Evolutionary conservation across 2,888 invertebrate species (phyloP).

Genomic region (Invenusta paracnida): DNA sequence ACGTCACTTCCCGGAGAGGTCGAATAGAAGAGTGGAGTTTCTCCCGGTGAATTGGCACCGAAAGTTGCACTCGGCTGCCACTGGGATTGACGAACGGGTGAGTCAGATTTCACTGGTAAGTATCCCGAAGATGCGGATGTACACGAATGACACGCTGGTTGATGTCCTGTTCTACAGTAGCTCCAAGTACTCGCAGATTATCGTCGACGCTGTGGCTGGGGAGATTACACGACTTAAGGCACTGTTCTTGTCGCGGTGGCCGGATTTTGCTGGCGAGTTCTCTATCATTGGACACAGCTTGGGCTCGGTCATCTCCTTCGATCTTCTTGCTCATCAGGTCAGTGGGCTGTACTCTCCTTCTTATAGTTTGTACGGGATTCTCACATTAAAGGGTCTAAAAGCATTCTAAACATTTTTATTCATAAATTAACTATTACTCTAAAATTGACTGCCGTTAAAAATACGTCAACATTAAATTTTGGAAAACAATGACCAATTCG

Average conservation of each 20-base stretch:
- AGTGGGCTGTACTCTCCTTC: no score
- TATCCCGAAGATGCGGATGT: conserved; percentile 79
- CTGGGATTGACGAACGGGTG: conserved; percentile 79
- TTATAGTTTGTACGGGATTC: no score
- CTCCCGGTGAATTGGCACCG: conserved; percentile 90
- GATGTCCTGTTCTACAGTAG: conserved; percentile 92
- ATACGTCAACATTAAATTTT: no score
- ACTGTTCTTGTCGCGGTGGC: conserved; percentile 72
- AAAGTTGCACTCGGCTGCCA: conserved; percentile 73
- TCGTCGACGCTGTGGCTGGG: conserved; percentile 78
- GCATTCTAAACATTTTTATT: no score
- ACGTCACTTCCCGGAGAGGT: conserved; percentile 77
- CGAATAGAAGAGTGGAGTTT: conserved; percentile 77
- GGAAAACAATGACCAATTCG: no score
- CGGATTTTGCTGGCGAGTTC: conserved; percentile 74
- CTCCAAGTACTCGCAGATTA: conserved; percentile 81
- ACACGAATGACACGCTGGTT: conserved; percentile 86
- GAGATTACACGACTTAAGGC: conserved; percentile 78
- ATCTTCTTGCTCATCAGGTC: conserved; percentile 80
- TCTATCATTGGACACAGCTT: conserved; percentile 87
- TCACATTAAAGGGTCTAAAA: no score
- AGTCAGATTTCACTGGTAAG: conserved; percentile 81
- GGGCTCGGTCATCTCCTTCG: conserved; percentile 83
- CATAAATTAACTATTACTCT: no score
- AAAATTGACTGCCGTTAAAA: no score